A percentile compares a stretch with the other conserved stretches of the same genome.
Evolutionary conservation across 2,797 vertebrate genomes (phyloP).

Genomic region (Cossypha niveicapilla): DNA sequence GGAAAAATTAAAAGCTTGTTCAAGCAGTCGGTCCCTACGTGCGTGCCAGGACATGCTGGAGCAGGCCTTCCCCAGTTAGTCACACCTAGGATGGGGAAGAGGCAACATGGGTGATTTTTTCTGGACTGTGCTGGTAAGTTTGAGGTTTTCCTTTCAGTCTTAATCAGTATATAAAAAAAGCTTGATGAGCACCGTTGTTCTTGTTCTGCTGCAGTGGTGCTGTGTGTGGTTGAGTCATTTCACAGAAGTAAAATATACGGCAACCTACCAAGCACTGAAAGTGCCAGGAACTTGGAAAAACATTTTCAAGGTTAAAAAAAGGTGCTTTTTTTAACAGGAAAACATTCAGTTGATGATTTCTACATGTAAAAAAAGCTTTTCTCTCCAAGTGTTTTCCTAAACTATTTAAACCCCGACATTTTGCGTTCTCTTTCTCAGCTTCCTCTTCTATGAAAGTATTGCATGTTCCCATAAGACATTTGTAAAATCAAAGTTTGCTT

Average conservation of each 20-base stretch:
- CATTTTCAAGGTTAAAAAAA: not conserved
- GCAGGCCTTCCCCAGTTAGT: not conserved
- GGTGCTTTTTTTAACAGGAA: not conserved
- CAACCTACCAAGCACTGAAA: not conserved
- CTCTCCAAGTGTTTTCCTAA: not conserved
- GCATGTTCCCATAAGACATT: conserved; percentile 41
- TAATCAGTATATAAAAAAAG: conserved; percentile 21
- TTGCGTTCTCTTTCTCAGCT: not conserved
- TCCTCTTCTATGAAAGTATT: conserved; percentile 9
- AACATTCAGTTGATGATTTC: not conserved
- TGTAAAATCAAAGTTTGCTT: conserved; percentile 43
- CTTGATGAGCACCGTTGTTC: not conserved
- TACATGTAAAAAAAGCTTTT: not conserved
- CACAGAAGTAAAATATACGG: not conserved
- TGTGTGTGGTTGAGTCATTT: conserved; percentile 42
- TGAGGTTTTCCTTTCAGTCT: conserved; percentile 42
- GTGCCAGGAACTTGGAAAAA: conserved; percentile 7
- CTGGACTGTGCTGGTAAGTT: conserved; percentile 8
- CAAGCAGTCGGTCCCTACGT: not conserved
- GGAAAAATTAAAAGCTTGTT: not conserved
- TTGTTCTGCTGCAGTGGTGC: conserved; percentile 38
- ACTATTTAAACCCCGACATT: not conserved
- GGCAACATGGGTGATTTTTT: not conserved
- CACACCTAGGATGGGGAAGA: not conserved
- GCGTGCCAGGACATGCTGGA: not conserved